Conservation (phyloP, 2,888 invertebrate species). For the Neoaliturus tenellus region DNA sequence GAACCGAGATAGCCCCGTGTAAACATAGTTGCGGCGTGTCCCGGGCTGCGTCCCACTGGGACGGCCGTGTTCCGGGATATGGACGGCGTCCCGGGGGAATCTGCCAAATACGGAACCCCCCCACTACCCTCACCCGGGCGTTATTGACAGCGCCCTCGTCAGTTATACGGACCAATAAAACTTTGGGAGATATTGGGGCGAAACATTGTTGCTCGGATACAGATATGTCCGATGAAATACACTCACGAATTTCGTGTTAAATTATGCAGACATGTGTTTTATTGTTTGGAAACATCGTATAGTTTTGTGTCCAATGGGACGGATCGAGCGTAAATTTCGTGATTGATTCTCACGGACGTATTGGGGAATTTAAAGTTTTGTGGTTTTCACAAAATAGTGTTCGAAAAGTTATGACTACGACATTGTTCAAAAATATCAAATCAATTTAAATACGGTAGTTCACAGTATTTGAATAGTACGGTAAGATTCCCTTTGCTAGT, state of each 20-base stretch:
- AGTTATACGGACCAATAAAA: neutral
- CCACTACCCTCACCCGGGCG: neutral
- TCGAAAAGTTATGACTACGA: no score
- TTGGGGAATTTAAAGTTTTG: no score
- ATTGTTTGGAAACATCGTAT: neutral
- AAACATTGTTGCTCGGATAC: neutral
- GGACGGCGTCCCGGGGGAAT: neutral
- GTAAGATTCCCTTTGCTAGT: no score
- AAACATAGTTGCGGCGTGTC: conserved; percentile 29
- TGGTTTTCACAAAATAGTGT: no score
- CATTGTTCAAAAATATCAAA: no score
- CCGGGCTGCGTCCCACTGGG: neutral
- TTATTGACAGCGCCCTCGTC: conserved; percentile 17
- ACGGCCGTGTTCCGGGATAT: conserved; percentile 9
- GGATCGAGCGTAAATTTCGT: neutral
- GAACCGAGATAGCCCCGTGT: conserved; percentile 28
- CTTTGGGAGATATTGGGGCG: conserved; percentile 13
- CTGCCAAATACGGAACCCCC: neutral
- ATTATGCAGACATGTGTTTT: conserved; percentile 23
- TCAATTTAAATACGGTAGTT: no score
- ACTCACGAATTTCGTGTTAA: neutral
- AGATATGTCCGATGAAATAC: neutral
- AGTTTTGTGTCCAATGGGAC: neutral
- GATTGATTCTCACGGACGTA: no score
- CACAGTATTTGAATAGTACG: no score